Evolutionary conservation across 2,888 invertebrate genomes (phyloP).

Genomic region (Bedellia somnulentella): DNA sequence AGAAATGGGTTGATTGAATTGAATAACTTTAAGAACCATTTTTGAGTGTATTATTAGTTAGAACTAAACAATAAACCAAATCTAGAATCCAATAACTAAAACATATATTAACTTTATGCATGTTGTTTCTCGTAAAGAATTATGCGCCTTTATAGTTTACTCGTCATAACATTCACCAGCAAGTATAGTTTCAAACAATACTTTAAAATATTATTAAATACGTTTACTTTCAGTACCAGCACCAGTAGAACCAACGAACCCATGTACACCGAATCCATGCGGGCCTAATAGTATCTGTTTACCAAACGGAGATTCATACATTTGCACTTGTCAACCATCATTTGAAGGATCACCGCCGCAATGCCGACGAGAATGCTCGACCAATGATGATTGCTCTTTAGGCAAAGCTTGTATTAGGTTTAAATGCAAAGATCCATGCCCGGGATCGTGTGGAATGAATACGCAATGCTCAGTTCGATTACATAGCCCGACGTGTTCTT

Average conservation of each 20-base stretch:
- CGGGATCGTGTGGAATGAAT: constrained; percentile 70
- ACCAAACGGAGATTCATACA: constrained; percentile 34
- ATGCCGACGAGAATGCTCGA: constrained; percentile 77
- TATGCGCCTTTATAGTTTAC: too few species aligned
- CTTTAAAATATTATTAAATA: background rate
- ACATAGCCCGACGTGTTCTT: constrained; percentile 73
- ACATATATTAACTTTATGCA: too few species aligned
- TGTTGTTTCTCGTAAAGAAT: too few species aligned
- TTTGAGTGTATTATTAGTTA: too few species aligned
- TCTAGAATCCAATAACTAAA: too few species aligned
- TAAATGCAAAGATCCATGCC: constrained; percentile 76
- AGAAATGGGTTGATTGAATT: too few species aligned
- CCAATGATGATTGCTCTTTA: constrained; percentile 70
- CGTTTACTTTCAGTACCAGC: constrained; percentile 23
- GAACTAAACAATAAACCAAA: too few species aligned
- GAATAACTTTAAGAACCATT: too few species aligned
- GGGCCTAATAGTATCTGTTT: constrained; percentile 74
- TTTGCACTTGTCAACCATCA: constrained; percentile 69
- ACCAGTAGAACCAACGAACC: constrained; percentile 25
- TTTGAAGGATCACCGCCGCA: constrained; percentile 73
- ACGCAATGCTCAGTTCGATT: constrained; percentile 72
- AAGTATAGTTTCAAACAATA: too few species aligned
- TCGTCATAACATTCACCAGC: too few species aligned
- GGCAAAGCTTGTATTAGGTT: constrained; percentile 74
- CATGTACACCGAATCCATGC: constrained; percentile 62